Evolutionary conservation across 2,113 vertebrate genomes (phyloP).

Genomic region (Zootoca vivipara): DNA sequence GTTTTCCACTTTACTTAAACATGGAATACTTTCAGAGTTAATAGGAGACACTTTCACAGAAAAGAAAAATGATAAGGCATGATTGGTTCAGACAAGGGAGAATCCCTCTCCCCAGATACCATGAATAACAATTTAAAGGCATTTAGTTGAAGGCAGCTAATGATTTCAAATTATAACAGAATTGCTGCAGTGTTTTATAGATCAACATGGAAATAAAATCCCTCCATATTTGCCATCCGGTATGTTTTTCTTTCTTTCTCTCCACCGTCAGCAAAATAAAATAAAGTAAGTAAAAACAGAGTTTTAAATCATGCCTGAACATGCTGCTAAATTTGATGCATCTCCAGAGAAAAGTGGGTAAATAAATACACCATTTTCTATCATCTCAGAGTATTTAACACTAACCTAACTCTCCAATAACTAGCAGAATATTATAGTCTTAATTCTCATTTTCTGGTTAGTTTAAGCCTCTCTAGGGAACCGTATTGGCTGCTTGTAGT

Average conservation of each 20-base stretch:
- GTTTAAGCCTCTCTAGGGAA: slow-evolving; percentile 58
- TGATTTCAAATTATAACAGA: slow-evolving; percentile 53
- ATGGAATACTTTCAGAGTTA: slow-evolving; percentile 43
- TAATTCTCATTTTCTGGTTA: slow-evolving; percentile 59
- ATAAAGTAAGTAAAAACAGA: slow-evolving; percentile 48
- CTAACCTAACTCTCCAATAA: slow-evolving; percentile 36
- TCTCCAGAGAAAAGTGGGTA: slow-evolving; percentile 33
- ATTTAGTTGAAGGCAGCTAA: slow-evolving; percentile 49
- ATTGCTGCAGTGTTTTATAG: slow-evolving; percentile 46
- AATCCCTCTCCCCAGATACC: slow-evolving; percentile 15
- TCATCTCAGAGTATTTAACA: slow-evolving; percentile 45
- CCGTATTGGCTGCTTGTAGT: slow-evolving; percentile 43
- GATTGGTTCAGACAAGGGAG: slow-evolving; percentile 41
- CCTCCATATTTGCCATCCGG: slow-evolving; percentile 36
- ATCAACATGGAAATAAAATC: slow-evolving; percentile 30
- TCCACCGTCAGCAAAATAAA: slow-evolving; percentile 17
- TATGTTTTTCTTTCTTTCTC: slow-evolving; percentile 16
- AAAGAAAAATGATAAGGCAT: slow-evolving; percentile 50
- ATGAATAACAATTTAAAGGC: slow-evolving; percentile 52
- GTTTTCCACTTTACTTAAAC: slow-evolving; percentile 45
- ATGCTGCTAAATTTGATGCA: slow-evolving; percentile 16
- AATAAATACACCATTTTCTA: slow-evolving; percentile 50
- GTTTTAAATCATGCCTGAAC: slow-evolving; percentile 35
- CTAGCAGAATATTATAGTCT: slow-evolving; percentile 40
- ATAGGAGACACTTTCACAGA: neutral